phyloP scores from a whole-genome alignment of 2,113 vertebrate genomes.

The Reinhardtius hippoglossoides region DNA sequence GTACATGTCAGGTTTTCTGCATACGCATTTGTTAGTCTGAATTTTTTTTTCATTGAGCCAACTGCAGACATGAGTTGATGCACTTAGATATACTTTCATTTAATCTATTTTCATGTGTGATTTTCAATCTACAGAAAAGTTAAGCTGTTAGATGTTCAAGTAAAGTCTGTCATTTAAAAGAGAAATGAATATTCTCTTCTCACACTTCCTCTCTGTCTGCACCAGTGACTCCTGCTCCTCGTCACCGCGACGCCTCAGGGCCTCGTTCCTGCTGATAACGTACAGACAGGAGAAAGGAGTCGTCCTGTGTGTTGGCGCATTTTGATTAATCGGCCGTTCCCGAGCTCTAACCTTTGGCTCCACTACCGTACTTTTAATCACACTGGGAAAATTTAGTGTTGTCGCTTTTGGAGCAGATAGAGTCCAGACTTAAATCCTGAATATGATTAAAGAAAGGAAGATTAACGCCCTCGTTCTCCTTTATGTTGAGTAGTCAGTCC shows the following conservation, averaged over 20 bases:
- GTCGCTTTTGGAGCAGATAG: constrained; percentile 19
- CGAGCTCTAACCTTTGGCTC: constrained; percentile 49
- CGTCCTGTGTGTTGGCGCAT: background rate
- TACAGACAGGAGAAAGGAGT: constrained; percentile 29
- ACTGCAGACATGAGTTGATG: no score
- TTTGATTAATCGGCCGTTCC: constrained; percentile 63
- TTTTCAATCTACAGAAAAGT: background rate
- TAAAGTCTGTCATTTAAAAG: background rate
- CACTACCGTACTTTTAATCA: constrained; percentile 46
- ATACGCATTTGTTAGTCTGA: no score
- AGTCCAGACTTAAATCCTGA: constrained; percentile 52
- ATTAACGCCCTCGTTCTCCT: constrained; percentile 28
- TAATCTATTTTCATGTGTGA: no score
- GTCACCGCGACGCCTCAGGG: background rate
- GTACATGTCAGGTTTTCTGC: no score
- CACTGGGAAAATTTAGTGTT: constrained; percentile 55
- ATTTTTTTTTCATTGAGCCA: no score
- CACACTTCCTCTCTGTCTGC: background rate
- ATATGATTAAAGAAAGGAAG: constrained; percentile 39
- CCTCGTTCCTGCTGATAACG: constrained; percentile 44
- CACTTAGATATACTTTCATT: no score
- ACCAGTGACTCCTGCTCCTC: background rate
- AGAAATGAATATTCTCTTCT: constrained; percentile 1
- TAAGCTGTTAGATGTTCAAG: background rate
- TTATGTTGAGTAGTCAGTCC: background rate